Evolutionary conservation across 1,140 invertebrate species (phyloP).

Genomic region (Lineus longissimus): DNA sequence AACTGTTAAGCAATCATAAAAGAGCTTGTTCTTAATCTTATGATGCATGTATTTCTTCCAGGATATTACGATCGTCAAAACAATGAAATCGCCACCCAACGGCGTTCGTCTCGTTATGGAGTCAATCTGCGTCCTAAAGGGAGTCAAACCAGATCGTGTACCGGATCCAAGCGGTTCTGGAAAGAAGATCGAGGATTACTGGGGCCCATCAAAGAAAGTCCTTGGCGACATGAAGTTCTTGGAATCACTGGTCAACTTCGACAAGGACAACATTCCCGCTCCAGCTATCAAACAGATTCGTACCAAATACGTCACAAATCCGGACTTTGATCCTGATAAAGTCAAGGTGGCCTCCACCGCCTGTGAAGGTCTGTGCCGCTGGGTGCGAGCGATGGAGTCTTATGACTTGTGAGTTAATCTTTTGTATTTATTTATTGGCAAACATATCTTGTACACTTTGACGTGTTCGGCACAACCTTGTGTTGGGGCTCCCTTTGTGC

Average conservation of each 20-base stretch:
- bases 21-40: no score
- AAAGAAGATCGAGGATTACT: slow-evolving; percentile 56
- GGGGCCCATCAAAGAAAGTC: slow-evolving; percentile 53
- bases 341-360: slow-evolving; percentile 52
- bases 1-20: no score
- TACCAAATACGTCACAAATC: slow-evolving; percentile 50
- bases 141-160: slow-evolving; percentile 51
- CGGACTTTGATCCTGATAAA: slow-evolving; percentile 55
- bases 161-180: slow-evolving; percentile 51
- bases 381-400: slow-evolving; percentile 53
- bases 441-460: no score
- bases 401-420: slow-evolving; percentile 51
- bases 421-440: no score
- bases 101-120: slow-evolving; percentile 53
- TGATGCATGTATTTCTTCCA: slow-evolving; percentile 14
- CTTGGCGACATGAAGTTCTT: slow-evolving; percentile 56
- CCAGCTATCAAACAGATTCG: slow-evolving; percentile 51
- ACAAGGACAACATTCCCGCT: slow-evolving; percentile 53
- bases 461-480: neutral
- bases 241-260: slow-evolving; percentile 47
- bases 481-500: neutral
- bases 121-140: slow-evolving; percentile 52
- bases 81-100: slow-evolving; percentile 51
- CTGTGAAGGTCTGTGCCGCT: slow-evolving; percentile 54
- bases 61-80: slow-evolving; percentile 54